Percentiles rank a stretch among this genome's conserved stretches.
Conservation (phyloP, 2,113 vertebrate species). For the Myrmophylax atrothorax region DNA sequence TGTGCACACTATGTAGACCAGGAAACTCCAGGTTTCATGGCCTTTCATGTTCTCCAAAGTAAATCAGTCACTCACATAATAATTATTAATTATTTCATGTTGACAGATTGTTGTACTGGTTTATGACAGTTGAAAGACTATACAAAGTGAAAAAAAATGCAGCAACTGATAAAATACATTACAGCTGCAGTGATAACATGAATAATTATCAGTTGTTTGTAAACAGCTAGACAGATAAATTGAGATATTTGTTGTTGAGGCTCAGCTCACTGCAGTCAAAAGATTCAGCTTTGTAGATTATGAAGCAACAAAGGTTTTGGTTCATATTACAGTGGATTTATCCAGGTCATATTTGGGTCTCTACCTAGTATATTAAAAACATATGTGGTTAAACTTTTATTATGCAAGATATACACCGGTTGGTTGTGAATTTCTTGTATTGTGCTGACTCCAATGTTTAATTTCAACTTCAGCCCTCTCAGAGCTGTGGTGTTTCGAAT, state of each 20-base stretch:
- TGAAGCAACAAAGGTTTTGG: neutral
- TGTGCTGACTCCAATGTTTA: slow-evolving; percentile 58
- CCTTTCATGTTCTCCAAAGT: slow-evolving; percentile 75
- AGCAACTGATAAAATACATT: slow-evolving; percentile 66
- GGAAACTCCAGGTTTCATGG: slow-evolving; percentile 75
- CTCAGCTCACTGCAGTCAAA: neutral
- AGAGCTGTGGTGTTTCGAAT: slow-evolving; percentile 31
- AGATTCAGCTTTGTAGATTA: neutral
- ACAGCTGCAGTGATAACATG: slow-evolving; percentile 8
- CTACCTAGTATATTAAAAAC: slow-evolving; percentile 58
- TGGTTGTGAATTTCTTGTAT: slow-evolving; percentile 59
- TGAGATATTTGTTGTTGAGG: neutral
- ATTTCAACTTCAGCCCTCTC: slow-evolving; percentile 47
- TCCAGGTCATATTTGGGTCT: slow-evolving; percentile 60
- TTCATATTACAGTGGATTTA: slow-evolving; percentile 38
- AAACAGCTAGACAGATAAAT: slow-evolving; percentile 5
- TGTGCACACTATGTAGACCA: slow-evolving; percentile 65
- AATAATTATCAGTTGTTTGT: slow-evolving; percentile 59
- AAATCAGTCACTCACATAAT: slow-evolving; percentile 79
- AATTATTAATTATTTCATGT: slow-evolving; percentile 79
- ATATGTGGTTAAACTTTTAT: slow-evolving; percentile 66
- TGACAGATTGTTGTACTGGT: slow-evolving; percentile 64
- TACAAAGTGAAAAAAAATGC: slow-evolving; percentile 50
- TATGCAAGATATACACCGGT: slow-evolving; percentile 57
- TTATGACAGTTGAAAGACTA: slow-evolving; percentile 74